Evolutionary conservation across 2,113 vertebrate species (phyloP).

Genomic region (Gulo gulo): DNA sequence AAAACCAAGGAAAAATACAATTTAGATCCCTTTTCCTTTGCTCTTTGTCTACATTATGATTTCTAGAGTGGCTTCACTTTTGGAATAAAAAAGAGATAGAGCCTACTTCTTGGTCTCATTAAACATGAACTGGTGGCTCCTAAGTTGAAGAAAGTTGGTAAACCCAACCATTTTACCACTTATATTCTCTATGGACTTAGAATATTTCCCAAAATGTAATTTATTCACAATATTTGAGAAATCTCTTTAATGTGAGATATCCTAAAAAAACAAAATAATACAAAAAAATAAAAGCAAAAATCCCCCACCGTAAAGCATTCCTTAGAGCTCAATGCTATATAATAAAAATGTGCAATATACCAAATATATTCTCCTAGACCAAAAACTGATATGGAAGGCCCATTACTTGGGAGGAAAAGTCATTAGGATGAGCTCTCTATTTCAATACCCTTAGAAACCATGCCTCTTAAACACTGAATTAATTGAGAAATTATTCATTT

Average conservation of each 20-base stretch:
- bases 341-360: not conserved
- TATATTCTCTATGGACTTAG: not conserved
- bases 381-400: not conserved
- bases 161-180: not conserved
- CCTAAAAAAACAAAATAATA: not conserved
- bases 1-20: not conserved
- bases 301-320: not conserved
- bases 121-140: not conserved
- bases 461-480: not conserved
- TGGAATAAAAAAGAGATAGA: not conserved
- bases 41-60: not conserved
- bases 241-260: not conserved
- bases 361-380: not conserved
- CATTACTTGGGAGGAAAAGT: not conserved
- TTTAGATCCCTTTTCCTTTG: not conserved
- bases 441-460: conserved; percentile 2
- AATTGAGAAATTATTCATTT: conserved; percentile 12
- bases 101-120: not conserved
- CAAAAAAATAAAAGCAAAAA: not conserved
- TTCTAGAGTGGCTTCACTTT: not conserved
- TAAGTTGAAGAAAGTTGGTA: not conserved
- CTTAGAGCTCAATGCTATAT: not conserved
- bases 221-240: not conserved
- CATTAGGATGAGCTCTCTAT: conserved; percentile 26
- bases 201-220: not conserved